These are phyloP conservation scores for Tursiops truncatus DNA, from an alignment of 2,113 vertebrate genomes.

Conservation along the genomic window DNA sequence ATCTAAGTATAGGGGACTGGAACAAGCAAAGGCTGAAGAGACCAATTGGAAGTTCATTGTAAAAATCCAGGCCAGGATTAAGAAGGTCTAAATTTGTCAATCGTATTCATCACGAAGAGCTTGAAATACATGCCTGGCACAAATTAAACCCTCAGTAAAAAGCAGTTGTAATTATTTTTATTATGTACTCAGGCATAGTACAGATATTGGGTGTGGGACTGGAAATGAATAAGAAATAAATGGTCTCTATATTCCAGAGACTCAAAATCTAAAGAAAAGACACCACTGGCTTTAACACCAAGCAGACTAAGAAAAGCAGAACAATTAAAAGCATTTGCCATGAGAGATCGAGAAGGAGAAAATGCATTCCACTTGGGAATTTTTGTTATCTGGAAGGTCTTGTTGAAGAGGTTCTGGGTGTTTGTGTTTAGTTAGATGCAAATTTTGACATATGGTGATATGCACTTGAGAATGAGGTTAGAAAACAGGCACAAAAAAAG, in stretches of 20 bases:
- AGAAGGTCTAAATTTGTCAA: neutral
- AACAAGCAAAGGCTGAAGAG: neutral
- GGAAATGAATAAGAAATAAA: neutral
- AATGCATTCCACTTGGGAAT: neutral
- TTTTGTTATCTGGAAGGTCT: neutral
- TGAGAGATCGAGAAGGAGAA: neutral
- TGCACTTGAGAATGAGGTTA: neutral
- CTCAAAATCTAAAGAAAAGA: conserved; percentile 3
- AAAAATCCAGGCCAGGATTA: neutral
- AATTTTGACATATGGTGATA: neutral
- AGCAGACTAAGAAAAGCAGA: neutral
- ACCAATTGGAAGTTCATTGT: neutral
- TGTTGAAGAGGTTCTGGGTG: neutral
- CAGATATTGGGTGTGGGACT: neutral
- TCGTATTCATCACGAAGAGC: neutral
- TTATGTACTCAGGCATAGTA: neutral
- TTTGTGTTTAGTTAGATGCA: neutral
- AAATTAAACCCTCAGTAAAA: neutral
- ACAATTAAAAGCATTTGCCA: neutral
- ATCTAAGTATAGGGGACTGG: too few relatives aligned
- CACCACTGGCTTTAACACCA: neutral
- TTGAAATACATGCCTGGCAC: neutral
- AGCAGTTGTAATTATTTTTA: neutral
- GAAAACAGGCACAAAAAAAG: neutral
- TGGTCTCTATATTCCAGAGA: neutral